Base-by-base conservation (phyloP, 2,797 vertebrate genomes). In the Glyptemys insculpta region DNA sequence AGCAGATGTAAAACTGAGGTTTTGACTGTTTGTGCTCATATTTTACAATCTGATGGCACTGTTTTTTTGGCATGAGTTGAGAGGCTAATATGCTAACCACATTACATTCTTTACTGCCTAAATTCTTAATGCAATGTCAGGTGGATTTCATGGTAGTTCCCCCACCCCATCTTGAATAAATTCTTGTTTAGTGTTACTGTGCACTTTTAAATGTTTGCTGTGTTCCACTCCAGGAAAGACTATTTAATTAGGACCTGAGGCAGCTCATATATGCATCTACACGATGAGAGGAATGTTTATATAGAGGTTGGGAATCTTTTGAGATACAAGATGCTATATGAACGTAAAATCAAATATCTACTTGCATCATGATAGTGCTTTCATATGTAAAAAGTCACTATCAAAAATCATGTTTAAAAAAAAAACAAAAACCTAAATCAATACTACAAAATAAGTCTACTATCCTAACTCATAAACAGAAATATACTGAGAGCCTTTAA, bases 261-360 rank as follows among this genome's bases (percentile, higher is more conserved):
- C 54, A 93, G 29, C 56, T 78, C 44, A 62, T 80, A 1, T 29
- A 0, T 72, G 10, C 2, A 4, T 83, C 50, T 57, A 47, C 19
- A 2, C 0, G 0, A 4, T 0, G 2, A 83, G 52, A 62, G 11
- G 47, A 2, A 16, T 59, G 4, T 72, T 62, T 23, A 53, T 3
- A 31, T 10, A 4, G 41, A 2, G 44, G 4, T 50, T 72, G 21
- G 1, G 27, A 31, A 12, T 56, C 5, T 86, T 59, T 41, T 12
- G 27, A 34, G 8, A 1, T 49, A 54, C 82, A 41, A 56, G 27
- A 5, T 68, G 31, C 4, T 76, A 54, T 56, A 15, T 72, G 14
- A n/a, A 41, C 52, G 19, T 81, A 62, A 6, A 62, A 62, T 34
- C 4, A 41, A 91, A 93, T 79, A n/a, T 21, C 5, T 34, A 8